Evolutionary conservation across 2,797 vertebrate genomes (phyloP), one percentile per base, ranked within the genome.

Genomic region (Amniataba percoides): DNA sequence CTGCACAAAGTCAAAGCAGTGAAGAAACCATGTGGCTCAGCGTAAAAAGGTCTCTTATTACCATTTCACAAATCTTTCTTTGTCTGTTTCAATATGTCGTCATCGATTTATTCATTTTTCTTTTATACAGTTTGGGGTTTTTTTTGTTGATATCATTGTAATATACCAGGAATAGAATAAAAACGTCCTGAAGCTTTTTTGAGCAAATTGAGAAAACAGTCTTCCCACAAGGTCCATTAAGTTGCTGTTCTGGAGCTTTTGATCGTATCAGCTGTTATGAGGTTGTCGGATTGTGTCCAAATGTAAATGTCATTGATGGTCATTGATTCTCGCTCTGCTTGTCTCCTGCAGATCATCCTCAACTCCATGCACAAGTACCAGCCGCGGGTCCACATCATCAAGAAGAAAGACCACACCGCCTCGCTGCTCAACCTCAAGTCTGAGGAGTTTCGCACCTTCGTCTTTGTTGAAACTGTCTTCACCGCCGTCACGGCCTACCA

Each of bases 331-430:
- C n/a, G 18, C 31, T 68, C 19, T 68, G 13, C 39, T 64, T 11
- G 1, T 23, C 0, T 12, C 53, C 72, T 51, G 57, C 90, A 99
- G 98, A 99, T 99, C 55, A 99, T 99, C 90, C 92, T 99, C 74
- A 99, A 99, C 93, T 99, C 98, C 40, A 99, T 99, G 98, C 98
- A 99, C 91, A 99, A 99, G 89, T 99, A 99, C 92, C 98, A 99
- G 93, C 98, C 98, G 0, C 93, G 98, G n/a, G 97, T 98, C 25
- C 98, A 99, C 92, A 98, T 99, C 89, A 99, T 99, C 83, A 99
- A 99, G 94, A 99, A 99, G 95, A 99, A 99, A 83, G 98, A 99
- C 83, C 98, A 99, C 93, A 99, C 98, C 0, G 97, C 98, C 42
- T 99, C 98, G 1, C 92, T 99, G 89, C 95, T 99, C 80, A 99